Evolutionary conservation across 1,140 invertebrate genomes (phyloP).

Genomic region (Telenomus remus): DNA sequence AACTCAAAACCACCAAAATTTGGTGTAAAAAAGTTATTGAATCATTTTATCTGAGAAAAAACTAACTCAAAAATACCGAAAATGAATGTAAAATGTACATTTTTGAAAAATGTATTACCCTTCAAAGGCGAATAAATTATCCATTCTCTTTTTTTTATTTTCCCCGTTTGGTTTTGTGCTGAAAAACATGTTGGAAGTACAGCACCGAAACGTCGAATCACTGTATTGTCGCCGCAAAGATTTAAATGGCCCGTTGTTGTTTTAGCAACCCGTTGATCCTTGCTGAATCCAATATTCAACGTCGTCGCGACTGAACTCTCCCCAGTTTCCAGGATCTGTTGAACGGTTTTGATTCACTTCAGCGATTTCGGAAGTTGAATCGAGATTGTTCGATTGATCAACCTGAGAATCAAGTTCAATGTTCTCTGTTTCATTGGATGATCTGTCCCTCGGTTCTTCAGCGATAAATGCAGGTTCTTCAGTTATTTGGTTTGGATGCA

Average conservation of each 20-base stretch:
- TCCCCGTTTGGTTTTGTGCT: constrained; percentile 22
- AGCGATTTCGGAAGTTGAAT: not conserved
- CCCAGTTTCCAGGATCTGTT: constrained; percentile 21
- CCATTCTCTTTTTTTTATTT: constrained; percentile 2
- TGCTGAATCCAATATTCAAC: constrained; percentile 1
- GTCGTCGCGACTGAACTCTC: constrained; percentile 13
- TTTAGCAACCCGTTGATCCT: constrained; percentile 7
- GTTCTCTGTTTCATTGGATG: too few relatives aligned
- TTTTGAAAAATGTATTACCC: constrained; percentile 1
- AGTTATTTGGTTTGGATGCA: not conserved
- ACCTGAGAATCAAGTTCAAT: too few relatives aligned
- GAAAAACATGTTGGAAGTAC: constrained; percentile 20
- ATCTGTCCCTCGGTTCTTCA: too few relatives aligned
- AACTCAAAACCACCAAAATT: too few relatives aligned
- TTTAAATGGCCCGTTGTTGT: constrained; percentile 22
- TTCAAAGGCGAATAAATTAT: constrained; percentile 22
- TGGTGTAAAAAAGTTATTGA: too few relatives aligned
- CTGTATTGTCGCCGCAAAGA: constrained; percentile 14
- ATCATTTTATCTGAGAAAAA: too few relatives aligned
- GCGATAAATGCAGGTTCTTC: too few relatives aligned
- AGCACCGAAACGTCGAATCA: constrained; percentile 13
- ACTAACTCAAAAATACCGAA: too few relatives aligned
- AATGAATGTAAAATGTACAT: constrained; percentile 1
- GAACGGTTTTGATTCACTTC: constrained; percentile 13
- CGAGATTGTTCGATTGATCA: constrained; percentile 1